Conservation (phyloP, 2,113 vertebrate species). For the Cynopterus brachyotis region DNA sequence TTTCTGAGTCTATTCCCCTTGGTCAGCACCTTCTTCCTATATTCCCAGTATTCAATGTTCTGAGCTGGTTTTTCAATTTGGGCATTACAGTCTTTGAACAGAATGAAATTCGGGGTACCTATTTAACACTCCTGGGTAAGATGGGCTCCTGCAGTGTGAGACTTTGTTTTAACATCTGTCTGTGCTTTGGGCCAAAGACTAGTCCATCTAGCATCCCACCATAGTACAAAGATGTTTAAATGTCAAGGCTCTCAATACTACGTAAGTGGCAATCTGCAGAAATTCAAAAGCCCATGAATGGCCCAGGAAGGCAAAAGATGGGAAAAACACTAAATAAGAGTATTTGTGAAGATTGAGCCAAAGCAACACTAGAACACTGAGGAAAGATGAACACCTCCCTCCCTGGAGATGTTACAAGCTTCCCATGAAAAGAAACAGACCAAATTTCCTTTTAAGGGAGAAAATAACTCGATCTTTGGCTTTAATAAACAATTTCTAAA, state of each 20-base stretch:
- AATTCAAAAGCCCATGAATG: neutral
- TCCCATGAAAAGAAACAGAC: neutral
- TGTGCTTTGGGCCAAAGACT: neutral
- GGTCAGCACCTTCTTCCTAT: neutral
- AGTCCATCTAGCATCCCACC: neutral
- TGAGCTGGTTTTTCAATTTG: neutral
- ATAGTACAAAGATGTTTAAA: neutral
- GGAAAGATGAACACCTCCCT: neutral
- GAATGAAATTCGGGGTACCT: neutral
- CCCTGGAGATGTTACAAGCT: neutral
- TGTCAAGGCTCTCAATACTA: neutral
- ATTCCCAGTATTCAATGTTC: neutral
- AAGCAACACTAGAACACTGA: neutral
- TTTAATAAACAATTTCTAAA: conserved; percentile 33
- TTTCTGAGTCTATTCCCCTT: neutral
- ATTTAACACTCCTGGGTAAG: neutral
- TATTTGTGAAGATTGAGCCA: neutral
- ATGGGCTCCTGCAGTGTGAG: neutral
- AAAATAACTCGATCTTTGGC: conserved; percentile 21
- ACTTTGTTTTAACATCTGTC: neutral
- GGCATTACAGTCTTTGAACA: neutral
- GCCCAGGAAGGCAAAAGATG: neutral
- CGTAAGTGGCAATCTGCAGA: neutral
- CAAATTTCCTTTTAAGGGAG: neutral
- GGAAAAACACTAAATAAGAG: neutral